Percentiles rank a stretch among this genome's conserved stretches.
phyloP scores from a whole-genome alignment of 2,888 invertebrate genomes.

The Choreutis nemorana region DNA sequence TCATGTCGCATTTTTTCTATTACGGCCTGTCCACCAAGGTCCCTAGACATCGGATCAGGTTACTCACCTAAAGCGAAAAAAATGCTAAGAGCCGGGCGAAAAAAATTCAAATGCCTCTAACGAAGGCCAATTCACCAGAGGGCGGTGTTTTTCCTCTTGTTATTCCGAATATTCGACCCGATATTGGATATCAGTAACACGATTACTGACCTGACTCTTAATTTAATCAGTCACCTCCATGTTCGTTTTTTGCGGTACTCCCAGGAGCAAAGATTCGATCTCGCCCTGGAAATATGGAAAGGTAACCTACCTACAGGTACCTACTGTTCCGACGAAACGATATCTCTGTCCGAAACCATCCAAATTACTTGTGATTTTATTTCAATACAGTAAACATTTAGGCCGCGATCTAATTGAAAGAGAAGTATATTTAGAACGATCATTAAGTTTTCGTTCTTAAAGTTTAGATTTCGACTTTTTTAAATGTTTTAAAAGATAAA shows the following conservation, averaged over 20 bases:
- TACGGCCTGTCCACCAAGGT: slow-evolving; percentile 45
- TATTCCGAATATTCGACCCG: slow-evolving; percentile 45
- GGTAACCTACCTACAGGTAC: not conserved
- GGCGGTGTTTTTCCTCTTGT: slow-evolving; percentile 48
- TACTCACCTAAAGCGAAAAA: slow-evolving; percentile 50
- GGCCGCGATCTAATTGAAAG: too few relatives aligned
- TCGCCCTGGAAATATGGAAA: not conserved
- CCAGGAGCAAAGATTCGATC: slow-evolving; percentile 13
- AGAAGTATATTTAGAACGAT: too few relatives aligned
- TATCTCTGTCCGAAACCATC: not conserved
- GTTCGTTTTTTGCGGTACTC: slow-evolving; percentile 39
- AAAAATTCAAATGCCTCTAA: slow-evolving; percentile 59
- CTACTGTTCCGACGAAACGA: not conserved
- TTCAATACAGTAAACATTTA: too few relatives aligned
- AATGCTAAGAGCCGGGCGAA: slow-evolving; percentile 15
- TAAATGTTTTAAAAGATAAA: too few relatives aligned
- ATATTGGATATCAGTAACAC: slow-evolving; percentile 61
- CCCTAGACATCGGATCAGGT: slow-evolving; percentile 43
- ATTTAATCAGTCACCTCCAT: slow-evolving; percentile 48
- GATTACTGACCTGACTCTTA: slow-evolving; percentile 63
- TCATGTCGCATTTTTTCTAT: slow-evolving; percentile 49
- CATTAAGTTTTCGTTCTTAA: too few relatives aligned
- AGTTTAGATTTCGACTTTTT: too few relatives aligned
- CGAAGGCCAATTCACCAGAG: slow-evolving; percentile 58
- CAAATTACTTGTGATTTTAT: not conserved